Base-by-base conservation (phyloP, 2,797 vertebrate genomes). In the Lutjanus argentimaculatus region DNA sequence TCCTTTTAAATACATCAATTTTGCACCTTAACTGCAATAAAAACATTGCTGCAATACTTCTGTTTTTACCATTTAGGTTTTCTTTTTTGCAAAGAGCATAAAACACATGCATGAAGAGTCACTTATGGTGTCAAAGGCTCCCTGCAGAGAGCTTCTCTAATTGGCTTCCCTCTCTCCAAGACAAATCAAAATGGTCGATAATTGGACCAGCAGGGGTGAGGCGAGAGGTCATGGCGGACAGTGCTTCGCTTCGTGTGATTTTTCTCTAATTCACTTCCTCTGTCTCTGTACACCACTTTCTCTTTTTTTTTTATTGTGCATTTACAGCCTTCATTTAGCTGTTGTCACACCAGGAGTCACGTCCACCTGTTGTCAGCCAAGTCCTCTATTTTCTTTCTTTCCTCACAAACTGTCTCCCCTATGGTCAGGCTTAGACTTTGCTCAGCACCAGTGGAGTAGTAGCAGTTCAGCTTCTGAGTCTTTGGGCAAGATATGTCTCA, bases 121-220 rank as follows among this genome's bases (percentile, higher is more conserved):
- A 51, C 36, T 77, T 19, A 67, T 65, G 51, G 62, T 55, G 80
- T 87, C 70, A 67, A 49, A 71, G 67, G 63, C 58, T 80, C 72
- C 88, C 83, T 17, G 69, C 85, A 64, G 82, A 84, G 84, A 75
- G 66, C 63, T 45, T 12, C 8, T 74, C 79, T 90, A 88, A 92
- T 90, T 89, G 82, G 65, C 73, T 70, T 57, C 30, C 46, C 61
- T 84, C 77, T 80, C 85, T 68, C 69, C 64, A 53, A 57, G 84
- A 89, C 87, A 76, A 89, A 90, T 90, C 85, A 85, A 76, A 89
- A 75, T 8, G 17, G 74, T 61, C 48, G 25, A 79, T 85, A 88
- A 89, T 79, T 85, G 85, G 83, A 85, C 7, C 85, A 59, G 74
- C 36, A 0, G 65, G 83, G 71, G 55, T 15, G 43, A 69, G 67